Percentiles rank a stretch among this genome's conserved stretches.
Conservation (phyloP, 2,888 invertebrate genomes). For the Rhagium mordax region DNA sequence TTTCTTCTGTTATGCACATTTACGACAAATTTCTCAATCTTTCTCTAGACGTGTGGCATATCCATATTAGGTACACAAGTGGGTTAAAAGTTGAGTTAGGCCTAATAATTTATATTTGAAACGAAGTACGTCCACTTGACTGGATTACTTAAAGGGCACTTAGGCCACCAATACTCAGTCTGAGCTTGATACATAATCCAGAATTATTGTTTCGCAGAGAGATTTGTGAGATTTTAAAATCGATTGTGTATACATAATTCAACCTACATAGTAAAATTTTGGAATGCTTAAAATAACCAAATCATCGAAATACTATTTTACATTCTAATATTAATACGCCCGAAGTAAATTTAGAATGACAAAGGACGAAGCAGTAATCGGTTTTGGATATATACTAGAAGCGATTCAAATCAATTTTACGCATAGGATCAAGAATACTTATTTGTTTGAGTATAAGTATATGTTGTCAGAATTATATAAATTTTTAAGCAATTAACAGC, state of each 20-base stretch:
- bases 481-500: too few species aligned
- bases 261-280: conserved; percentile 23
- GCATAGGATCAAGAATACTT: too few species aligned
- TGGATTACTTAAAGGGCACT: conserved; percentile 34
- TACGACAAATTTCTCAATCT: neutral
- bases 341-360: conserved; percentile 13
- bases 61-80: conserved; percentile 26
- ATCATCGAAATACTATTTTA: conserved; percentile 9
- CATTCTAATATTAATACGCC: neutral
- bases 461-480: too few species aligned
- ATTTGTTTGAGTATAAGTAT: too few species aligned
- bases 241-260: conserved; percentile 19
- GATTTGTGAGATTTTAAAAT: conserved; percentile 34
- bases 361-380: neutral
- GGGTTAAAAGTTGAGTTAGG: conserved; percentile 26
- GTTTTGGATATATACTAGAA: neutral
- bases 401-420: too few species aligned
- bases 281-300: conserved; percentile 23
- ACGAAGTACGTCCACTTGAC: conserved; percentile 33
- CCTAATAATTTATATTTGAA: conserved; percentile 28
- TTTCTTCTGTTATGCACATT: neutral
- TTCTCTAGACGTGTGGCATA: conserved; percentile 7
- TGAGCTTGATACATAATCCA: conserved; percentile 23
- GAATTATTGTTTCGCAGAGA: conserved; percentile 27
- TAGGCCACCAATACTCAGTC: conserved; percentile 30